Base-by-base conservation (phyloP, 2,888 invertebrate genomes). In the Cheilosia variabilis region DNA sequence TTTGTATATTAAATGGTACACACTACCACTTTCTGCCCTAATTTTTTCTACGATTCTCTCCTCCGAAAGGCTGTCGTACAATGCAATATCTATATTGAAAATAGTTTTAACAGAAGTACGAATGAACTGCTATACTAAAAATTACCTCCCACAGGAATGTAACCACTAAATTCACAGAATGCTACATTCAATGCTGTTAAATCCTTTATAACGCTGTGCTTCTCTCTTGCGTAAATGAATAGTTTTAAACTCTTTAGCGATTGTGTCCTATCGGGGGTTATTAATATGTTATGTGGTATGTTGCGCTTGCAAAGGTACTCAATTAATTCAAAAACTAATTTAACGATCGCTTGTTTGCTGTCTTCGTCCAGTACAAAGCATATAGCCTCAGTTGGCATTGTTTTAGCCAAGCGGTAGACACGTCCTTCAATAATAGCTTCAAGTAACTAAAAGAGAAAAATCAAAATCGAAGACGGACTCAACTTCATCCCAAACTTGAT, bases 81-180 rank as follows among this genome's bases (percentile, higher is more conserved):
- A 81, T 1, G 88, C 68, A 13, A 78, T 68, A 73, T 89, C 91
- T 91, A 65, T 15, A 87, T 88, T 52, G 43, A 62, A 22, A 27
- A 19, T 27, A 58, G 4, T 63, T 10, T 5, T 15, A n/a, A 5
- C 15, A 15, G 19, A 13, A 37, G 37, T 4, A 13, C 4, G 24
- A 45, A 22, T 17, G 0, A 27, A 6, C 5, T 2, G 7, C 22
- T 2, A 5, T 9, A 6, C 24, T 55, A 27, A 27, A 31, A 91
- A 93, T 93, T 91, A 96, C 96, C 93, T 91, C 94, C 95, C 3
- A 96, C 92, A 0, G 95, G 94, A 73, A 97, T 93, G 92, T 96
- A 96, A 4, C 97, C 97, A 89, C 95, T 95, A 0, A 97, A 90
- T 91, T 97, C 97, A 88, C 95, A 95, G 34, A 95, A 94, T n/a